Evolutionary conservation across 2,888 invertebrate genomes (phyloP).

Genomic region (Leptura quadrifasciata): DNA sequence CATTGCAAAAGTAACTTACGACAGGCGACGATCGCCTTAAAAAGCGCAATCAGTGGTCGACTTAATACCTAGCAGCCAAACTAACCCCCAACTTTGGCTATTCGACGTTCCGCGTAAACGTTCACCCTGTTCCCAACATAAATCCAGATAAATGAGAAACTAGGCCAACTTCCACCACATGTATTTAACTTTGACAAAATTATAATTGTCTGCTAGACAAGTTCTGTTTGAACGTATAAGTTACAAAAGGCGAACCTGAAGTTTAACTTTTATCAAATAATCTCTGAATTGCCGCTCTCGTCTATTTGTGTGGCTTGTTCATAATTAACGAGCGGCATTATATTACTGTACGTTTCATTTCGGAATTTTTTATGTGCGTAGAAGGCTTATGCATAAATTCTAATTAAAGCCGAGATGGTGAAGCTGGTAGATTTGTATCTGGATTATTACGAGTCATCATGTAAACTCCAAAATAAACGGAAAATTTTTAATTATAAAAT

Average conservation of each 20-base stretch:
- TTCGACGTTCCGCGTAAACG: conserved; percentile 4
- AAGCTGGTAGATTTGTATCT: too few species aligned
- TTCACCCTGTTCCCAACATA: neutral
- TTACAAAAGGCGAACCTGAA: conserved; percentile 46
- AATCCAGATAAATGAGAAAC: conserved; percentile 23
- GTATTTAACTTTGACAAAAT: conserved; percentile 36
- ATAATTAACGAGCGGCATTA: conserved; percentile 11
- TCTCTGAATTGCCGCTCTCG: conserved; percentile 24
- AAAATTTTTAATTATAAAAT: too few species aligned
- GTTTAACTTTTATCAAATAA: conserved; percentile 53
- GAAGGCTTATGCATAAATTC: neutral
- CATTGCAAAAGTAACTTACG: too few species aligned
- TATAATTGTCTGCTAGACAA: conserved; percentile 32
- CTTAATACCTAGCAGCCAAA: neutral
- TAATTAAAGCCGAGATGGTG: neutral
- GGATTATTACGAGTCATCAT: too few species aligned
- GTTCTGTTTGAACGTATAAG: conserved; percentile 45
- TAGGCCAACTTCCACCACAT: conserved; percentile 27
- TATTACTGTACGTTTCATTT: neutral
- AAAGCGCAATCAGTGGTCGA: neutral
- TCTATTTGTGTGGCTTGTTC: conserved; percentile 11
- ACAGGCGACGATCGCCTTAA: neutral
- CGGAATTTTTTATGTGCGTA: neutral
- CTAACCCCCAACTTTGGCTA: neutral
- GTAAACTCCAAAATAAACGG: too few species aligned